Base-by-base conservation (phyloP, 2,797 vertebrate genomes). In the Oophaga sylvatica region DNA sequence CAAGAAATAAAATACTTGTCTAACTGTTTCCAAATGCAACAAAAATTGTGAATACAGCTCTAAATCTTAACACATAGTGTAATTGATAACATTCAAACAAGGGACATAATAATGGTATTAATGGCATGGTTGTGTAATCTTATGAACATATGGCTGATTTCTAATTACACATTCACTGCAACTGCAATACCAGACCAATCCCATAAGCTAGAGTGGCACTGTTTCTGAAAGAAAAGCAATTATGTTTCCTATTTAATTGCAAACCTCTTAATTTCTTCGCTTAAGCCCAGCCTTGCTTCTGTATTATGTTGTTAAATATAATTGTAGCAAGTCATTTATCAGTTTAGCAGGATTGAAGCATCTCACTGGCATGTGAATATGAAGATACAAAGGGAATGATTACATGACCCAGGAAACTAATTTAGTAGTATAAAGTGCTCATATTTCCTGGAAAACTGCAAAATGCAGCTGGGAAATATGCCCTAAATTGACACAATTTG, bases 401-500 rank as follows among this genome's bases (percentile, higher is more conserved):
- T 26, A 29, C 63, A 26, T 81, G 63, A 57, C 81, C 80, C 26
- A 3, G 6, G 29, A 71, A 71, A 59, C 7, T 71, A 83, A 71
- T 83, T n/a, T 60, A 71, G 16, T 60, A 71, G 16, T 35, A 22
- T 35, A 60, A 83, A 71, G 70, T 22, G n/a, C 17, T 70, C 63
- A 68, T 15, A 56, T 68, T 81, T 67, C 80, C 63, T 35, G 6
- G 62, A 65, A 57, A 80, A 16, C 78, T 41, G 62, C 19, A 45
- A 76, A 68, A 68, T 65, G 63, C 45, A 22, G 17, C 81, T 71
- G 3, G 19, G 48, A 71, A 35, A 70, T 22, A 16, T 57, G 26
- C 65, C 65, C 63, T 68, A 83, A 71, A 71, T 56, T 57, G 26
- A 57, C 81, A 71, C 45, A 35, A 83, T 83, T 68, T 82, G 57